Evolutionary conservation across 2,888 invertebrate genomes (phyloP), one percentile per base, ranked within the genome.

Genomic region (Aquatica leii): DNA sequence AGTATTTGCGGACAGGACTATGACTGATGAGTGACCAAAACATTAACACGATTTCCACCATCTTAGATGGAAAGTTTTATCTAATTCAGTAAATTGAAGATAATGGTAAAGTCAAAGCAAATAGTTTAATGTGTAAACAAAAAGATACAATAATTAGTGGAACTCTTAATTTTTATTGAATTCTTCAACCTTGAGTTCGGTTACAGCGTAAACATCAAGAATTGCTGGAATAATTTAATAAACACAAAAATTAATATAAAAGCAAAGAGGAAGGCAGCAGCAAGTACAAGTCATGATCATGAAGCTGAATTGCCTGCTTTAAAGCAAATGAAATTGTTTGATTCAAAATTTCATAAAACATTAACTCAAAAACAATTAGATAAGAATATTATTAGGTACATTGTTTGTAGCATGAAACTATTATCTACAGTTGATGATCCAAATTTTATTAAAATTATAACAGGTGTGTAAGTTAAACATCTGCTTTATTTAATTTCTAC

Each of bases 291-390:
- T 12, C 24, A 24, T 24, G 24, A 2, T 24, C 24, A 24, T 24
- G 24, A 24, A 24, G 9, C 5, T 11, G 11, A 37, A 11, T 37
- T 37, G 14, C 3, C 4, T 5, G 11, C 11, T 12, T 12, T 43
- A 17, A 43, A 43, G 43, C 43, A 43, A 17, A 43, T n/a, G 43
- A 43, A 43, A 12, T 43, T 43, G 43, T 43, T 40, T 40, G 40
- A 40, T 43, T 12, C 11, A 14, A 2, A 43, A 43, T 43, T 15
- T 15, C 8, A 43, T 17, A 14, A 15, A 43, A 14, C 11, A 17
- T 43, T 15, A 17, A 43, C 15, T 17, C 4, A 40, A 40, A n/a
- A n/a, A n/a, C n/a, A n/a, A n/a, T n/a, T n/a, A n/a, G n/a, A n/a
- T n/a, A n/a, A n/a, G n/a, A n/a, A n/a, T n/a, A n/a, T n/a, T n/a